Evolutionary conservation across 53 echinoderm and acorn worm genomes (phyloP).

Genomic region (Paracentrotus lividus): DNA sequence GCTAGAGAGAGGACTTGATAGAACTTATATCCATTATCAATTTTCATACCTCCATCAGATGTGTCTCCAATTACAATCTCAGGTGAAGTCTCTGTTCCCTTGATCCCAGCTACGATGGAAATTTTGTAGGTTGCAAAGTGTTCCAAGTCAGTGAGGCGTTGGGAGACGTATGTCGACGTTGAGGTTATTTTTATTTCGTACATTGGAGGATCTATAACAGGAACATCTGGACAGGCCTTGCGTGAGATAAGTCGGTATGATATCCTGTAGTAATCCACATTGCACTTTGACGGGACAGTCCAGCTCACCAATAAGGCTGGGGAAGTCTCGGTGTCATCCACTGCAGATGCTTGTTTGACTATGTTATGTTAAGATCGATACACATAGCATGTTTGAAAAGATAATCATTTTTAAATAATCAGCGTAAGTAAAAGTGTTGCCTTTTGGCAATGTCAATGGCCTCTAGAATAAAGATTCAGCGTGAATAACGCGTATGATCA

Average conservation of each 20-base stretch:
- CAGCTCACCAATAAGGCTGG: background rate
- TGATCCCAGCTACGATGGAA: background rate
- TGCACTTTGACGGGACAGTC: background rate
- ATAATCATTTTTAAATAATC: background rate
- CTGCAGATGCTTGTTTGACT: background rate
- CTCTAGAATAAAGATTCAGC: no score
- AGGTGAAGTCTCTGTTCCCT: background rate
- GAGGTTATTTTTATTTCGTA: background rate
- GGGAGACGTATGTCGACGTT: background rate
- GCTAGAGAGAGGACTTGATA: no score
- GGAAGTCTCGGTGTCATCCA: no score
- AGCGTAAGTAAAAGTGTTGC: no score
- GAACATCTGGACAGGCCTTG: background rate
- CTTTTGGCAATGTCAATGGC: no score
- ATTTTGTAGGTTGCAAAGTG: background rate
- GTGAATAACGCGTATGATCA: no score
- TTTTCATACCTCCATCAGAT: background rate
- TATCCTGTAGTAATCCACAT: background rate
- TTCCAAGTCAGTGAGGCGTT: background rate
- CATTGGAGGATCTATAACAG: background rate
- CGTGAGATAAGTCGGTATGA: constrained; percentile 13
- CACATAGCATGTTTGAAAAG: no score
- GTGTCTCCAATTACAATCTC: background rate
- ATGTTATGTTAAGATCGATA: no score
- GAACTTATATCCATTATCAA: no score